Conservation (phyloP, 1,140 invertebrate genomes). For the Palaemon carinicauda region DNA sequence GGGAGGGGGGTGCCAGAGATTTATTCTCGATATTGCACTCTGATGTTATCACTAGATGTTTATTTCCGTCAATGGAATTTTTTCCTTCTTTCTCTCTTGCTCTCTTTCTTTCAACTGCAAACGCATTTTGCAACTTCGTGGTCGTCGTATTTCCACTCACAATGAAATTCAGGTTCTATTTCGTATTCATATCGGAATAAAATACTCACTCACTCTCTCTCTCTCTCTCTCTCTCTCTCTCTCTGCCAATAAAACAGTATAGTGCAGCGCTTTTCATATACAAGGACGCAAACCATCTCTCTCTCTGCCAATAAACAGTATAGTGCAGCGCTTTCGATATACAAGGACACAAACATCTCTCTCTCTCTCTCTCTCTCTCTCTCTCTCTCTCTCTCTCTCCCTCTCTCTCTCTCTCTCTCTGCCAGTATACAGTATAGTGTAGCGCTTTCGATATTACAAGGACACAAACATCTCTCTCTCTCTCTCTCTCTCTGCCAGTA, state of each 20-base stretch:
- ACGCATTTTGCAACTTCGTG: neutral
- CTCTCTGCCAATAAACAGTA: neutral
- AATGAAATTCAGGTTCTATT: too few species aligned
- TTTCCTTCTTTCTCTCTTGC: neutral
- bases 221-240: neutral
- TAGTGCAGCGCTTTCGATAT: too few species aligned
- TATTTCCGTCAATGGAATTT: neutral
- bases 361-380: neutral
- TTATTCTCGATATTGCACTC: neutral
- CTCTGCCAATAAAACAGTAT: too few species aligned
- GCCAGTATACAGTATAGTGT: too few species aligned
- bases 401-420: neutral
- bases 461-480: too few species aligned
- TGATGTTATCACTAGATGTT: neutral
- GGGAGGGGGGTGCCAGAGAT: neutral
- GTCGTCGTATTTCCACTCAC: too few species aligned
- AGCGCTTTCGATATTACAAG: too few species aligned
- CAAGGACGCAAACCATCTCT: neutral
- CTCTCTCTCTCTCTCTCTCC: neutral
- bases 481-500: too few species aligned
- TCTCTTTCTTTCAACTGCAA: neutral
- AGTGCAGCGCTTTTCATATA: too few species aligned
- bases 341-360: neutral
- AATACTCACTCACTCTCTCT: neutral
- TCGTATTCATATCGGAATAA: too few species aligned